These are phyloP conservation scores for Lethrus apterus DNA, from an alignment of 1,140 invertebrate genomes.

Conservation along the genomic window DNA sequence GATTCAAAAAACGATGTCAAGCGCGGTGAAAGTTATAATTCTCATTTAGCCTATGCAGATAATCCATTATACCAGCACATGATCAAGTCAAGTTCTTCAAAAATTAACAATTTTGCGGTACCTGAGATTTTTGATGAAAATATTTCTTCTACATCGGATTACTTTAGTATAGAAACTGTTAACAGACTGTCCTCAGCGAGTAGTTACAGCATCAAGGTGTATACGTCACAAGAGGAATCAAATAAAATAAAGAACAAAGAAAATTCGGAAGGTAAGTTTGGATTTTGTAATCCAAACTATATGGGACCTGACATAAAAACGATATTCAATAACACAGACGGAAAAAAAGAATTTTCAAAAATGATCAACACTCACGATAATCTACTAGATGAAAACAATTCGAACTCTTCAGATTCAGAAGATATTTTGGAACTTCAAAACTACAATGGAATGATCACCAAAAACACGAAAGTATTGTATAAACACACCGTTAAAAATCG, in stretches of 20 bases:
- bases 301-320: slow-evolving; percentile 53
- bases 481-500: slow-evolving; percentile 37
- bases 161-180: slow-evolving; percentile 64
- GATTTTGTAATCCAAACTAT: slow-evolving; percentile 70
- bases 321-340: slow-evolving; percentile 35
- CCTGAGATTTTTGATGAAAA: slow-evolving; percentile 55
- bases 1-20: slow-evolving; percentile 30
- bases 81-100: slow-evolving; percentile 55
- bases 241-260: slow-evolving; percentile 27
- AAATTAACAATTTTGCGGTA: slow-evolving; percentile 48
- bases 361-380: slow-evolving; percentile 43
- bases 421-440: slow-evolving; percentile 35
- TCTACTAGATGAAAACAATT: slow-evolving; percentile 42
- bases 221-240: slow-evolving; percentile 38
- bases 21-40: slow-evolving; percentile 52
- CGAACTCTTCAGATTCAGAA: slow-evolving; percentile 14
- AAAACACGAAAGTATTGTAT: slow-evolving; percentile 34
- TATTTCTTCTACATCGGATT: slow-evolving; percentile 64
- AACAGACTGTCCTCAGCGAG: slow-evolving; percentile 50
- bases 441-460: slow-evolving; percentile 28
- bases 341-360: slow-evolving; percentile 39
- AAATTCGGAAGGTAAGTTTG: slow-evolving; percentile 46
- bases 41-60: slow-evolving; percentile 52
- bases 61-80: slow-evolving; percentile 51
- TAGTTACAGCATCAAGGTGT: slow-evolving; percentile 40